Percentiles rank a stretch among this genome's conserved stretches.
These are phyloP conservation scores for Nipponia nippon DNA, from an alignment of 2,113 vertebrate species.

Conservation along the genomic window DNA sequence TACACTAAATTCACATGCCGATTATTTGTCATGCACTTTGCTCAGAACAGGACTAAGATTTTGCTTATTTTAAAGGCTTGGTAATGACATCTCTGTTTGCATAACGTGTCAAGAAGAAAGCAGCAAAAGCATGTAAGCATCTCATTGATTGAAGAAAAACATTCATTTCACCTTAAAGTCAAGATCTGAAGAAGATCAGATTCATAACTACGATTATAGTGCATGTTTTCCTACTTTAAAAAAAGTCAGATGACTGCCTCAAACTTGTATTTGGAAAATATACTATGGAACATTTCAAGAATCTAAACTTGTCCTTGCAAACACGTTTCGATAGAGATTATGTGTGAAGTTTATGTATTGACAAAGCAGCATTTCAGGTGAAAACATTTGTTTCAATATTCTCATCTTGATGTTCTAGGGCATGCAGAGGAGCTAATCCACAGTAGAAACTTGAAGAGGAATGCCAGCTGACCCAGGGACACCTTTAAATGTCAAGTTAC, in stretches of 20 bases:
- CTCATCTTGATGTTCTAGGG: not conserved
- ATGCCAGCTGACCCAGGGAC: not conserved
- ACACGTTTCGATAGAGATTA: not conserved
- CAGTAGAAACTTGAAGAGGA: not conserved
- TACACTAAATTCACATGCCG: constrained; percentile 32
- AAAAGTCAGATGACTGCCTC: not conserved
- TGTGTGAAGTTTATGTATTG: no score
- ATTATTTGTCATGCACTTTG: constrained; percentile 34
- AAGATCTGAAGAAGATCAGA: constrained; percentile 14
- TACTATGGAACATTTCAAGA: not conserved
- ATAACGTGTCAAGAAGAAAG: not conserved
- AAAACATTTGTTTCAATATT: not conserved
- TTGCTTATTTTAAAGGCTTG: not conserved
- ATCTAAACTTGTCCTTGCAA: not conserved
- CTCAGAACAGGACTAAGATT: constrained; percentile 15
- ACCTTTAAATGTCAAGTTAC: not conserved
- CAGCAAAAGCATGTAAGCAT: not conserved
- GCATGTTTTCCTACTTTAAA: not conserved
- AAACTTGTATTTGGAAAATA: not conserved
- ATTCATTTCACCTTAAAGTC: not conserved
- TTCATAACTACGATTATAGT: not conserved
- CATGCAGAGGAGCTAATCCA: not conserved
- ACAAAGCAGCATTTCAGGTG: not conserved
- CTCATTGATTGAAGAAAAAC: not conserved
- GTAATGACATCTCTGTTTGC: not conserved